Conservation (phyloP, 2,797 vertebrate species). For the Chiropotes sagulatus region DNA sequence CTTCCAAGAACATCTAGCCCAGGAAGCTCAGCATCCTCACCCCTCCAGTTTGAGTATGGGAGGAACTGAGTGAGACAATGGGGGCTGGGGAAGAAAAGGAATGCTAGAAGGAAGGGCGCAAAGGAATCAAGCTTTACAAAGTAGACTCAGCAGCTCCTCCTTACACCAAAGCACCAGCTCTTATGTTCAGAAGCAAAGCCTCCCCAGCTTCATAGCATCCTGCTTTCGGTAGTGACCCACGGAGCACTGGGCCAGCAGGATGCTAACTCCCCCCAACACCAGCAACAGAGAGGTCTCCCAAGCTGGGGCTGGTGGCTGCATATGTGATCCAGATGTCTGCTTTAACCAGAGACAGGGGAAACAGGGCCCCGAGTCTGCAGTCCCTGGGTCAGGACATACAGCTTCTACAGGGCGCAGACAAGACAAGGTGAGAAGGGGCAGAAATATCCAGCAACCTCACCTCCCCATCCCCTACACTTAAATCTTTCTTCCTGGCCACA, state of each 20-base stretch:
- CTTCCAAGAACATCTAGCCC: neutral
- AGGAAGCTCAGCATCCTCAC: neutral
- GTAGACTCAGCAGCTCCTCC: neutral
- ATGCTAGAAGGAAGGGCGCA: neutral
- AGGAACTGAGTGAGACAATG: neutral
- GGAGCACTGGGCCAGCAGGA: neutral
- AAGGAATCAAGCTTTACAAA: neutral
- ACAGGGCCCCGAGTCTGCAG: neutral
- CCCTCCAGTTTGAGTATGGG: neutral
- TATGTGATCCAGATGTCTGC: slow-evolving; percentile 27
- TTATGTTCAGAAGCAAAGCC: neutral
- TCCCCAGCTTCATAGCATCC: neutral
- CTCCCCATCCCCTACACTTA: neutral
- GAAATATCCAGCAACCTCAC: neutral
- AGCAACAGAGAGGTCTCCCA: neutral
- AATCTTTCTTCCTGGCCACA: neutral
- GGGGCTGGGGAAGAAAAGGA: neutral
- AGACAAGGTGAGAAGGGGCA: neutral
- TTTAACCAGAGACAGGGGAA: neutral
- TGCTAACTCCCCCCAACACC: neutral
- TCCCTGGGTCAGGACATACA: neutral
- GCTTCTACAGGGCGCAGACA: neutral
- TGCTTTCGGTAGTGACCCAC: neutral
- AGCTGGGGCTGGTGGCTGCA: neutral
- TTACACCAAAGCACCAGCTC: neutral